A percentile compares a stretch with the other conserved stretches of the same genome.
Conservation (phyloP, 2,797 vertebrate genomes). For the Iguana delicatissima region DNA sequence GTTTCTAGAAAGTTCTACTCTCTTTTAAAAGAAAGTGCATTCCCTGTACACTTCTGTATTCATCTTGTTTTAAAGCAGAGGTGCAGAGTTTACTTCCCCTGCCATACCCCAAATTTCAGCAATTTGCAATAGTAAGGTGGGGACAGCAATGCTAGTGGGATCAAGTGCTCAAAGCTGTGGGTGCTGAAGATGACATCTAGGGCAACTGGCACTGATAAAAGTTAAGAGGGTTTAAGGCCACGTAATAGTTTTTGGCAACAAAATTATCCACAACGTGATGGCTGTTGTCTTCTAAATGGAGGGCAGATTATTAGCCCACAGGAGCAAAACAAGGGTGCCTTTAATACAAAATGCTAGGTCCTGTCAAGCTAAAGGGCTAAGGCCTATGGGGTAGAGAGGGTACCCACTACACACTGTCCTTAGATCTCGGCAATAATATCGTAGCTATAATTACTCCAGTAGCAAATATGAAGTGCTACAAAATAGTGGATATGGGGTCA, state of each 20-base stretch:
- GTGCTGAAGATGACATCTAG: not conserved
- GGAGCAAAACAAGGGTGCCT: not conserved
- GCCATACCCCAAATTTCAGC: not conserved
- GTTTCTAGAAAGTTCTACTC: not conserved
- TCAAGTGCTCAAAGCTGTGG: not conserved
- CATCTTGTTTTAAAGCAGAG: not conserved
- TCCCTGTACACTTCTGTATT: too few species aligned
- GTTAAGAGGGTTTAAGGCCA: not conserved
- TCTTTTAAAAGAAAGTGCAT: too few species aligned
- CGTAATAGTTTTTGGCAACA: not conserved
- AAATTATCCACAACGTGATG: not conserved
- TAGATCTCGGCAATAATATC: not conserved
- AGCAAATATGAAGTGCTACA: not conserved
- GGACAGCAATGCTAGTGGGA: not conserved
- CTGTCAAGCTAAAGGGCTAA: not conserved
- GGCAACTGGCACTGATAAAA: not conserved
- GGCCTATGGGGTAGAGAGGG: not conserved
- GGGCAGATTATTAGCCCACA: not conserved
- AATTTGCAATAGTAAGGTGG: not conserved
- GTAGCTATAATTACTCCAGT: too few species aligned
- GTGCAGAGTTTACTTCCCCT: not conserved
- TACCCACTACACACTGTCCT: not conserved
- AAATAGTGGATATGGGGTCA: not conserved
- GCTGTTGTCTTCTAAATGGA: not conserved
- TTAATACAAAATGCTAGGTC: not conserved